These are phyloP conservation scores for Eleginops maclovinus DNA, from an alignment of 2,113 vertebrate species.

Conservation along the genomic window DNA sequence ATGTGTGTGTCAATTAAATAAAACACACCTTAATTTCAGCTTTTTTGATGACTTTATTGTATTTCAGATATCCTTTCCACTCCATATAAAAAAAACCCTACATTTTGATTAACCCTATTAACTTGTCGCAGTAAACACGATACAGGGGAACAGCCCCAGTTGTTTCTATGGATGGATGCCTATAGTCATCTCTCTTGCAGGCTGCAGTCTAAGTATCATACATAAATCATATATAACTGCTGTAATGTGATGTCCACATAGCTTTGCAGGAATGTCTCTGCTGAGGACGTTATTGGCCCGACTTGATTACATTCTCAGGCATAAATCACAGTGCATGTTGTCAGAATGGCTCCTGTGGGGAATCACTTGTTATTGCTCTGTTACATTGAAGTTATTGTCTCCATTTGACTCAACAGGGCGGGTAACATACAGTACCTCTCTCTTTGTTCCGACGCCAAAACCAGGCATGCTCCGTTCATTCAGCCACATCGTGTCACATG, in stretches of 20 bases:
- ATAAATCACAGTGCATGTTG: constrained; percentile 56
- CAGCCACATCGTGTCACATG: not conserved
- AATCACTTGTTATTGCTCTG: constrained; percentile 62
- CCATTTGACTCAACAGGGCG: constrained; percentile 17
- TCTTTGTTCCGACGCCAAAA: not conserved
- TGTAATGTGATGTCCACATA: constrained; percentile 26
- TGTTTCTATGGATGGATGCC: not conserved
- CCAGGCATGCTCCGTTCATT: not conserved
- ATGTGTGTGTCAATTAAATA: not conserved
- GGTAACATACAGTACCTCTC: not conserved
- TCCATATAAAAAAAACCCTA: not conserved
- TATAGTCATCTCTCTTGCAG: not conserved
- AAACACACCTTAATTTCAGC: constrained; percentile 5
- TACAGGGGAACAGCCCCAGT: not conserved
- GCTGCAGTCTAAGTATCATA: not conserved
- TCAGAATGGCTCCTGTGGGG: constrained; percentile 60
- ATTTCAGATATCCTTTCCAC: not conserved
- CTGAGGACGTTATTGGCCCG: constrained; percentile 44
- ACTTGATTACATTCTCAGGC: constrained; percentile 52
- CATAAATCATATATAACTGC: constrained; percentile 31
- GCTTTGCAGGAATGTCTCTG: constrained; percentile 42
- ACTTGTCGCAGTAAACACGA: not conserved
- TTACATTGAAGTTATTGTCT: constrained; percentile 55
- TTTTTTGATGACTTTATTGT: not conserved
- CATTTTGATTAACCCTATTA: not conserved